These are phyloP conservation scores for Copidosoma floridanum DNA, from an alignment of 1,140 invertebrate species.

Conservation along the genomic window DNA sequence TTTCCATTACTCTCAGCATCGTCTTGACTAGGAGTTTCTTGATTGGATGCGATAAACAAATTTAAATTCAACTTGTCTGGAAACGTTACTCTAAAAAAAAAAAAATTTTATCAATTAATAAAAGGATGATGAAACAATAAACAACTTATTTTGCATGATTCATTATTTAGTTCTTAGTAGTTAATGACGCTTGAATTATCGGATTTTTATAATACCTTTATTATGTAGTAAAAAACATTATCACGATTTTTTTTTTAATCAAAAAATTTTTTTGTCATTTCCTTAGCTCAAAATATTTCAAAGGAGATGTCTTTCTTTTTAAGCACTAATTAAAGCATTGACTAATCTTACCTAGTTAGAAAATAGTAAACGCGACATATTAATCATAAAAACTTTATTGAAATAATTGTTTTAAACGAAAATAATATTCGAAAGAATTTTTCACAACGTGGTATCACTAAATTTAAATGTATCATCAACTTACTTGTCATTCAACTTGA, in stretches of 20 bases:
- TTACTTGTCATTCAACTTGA: constrained; percentile 90
- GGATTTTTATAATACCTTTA: not conserved
- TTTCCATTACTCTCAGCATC: constrained; percentile 52
- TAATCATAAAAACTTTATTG: too few relatives aligned
- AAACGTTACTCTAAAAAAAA: constrained; percentile 71
- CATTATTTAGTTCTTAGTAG: too few relatives aligned
- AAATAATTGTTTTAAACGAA: not conserved
- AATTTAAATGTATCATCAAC: constrained; percentile 28
- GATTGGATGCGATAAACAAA: constrained; percentile 62
- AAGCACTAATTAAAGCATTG: too few relatives aligned
- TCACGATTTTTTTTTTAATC: not conserved
- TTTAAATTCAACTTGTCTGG: constrained; percentile 81
- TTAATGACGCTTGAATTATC: too few relatives aligned
- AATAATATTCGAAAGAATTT: too few relatives aligned
- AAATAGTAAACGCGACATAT: too few relatives aligned
- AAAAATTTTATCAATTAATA: constrained; percentile 4
- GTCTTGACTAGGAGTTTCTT: constrained; percentile 52
- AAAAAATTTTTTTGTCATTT: too few relatives aligned
- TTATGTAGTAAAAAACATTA: constrained; percentile 6
- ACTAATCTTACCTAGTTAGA: too few relatives aligned
- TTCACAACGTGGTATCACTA: too few relatives aligned
- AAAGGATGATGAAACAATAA: not conserved
- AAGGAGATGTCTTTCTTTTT: too few relatives aligned
- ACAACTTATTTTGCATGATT: not conserved
- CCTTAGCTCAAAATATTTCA: too few relatives aligned